These are phyloP conservation scores for Etheostoma perlongum DNA, from an alignment of 2,797 vertebrate genomes.

Conservation along the genomic window DNA sequence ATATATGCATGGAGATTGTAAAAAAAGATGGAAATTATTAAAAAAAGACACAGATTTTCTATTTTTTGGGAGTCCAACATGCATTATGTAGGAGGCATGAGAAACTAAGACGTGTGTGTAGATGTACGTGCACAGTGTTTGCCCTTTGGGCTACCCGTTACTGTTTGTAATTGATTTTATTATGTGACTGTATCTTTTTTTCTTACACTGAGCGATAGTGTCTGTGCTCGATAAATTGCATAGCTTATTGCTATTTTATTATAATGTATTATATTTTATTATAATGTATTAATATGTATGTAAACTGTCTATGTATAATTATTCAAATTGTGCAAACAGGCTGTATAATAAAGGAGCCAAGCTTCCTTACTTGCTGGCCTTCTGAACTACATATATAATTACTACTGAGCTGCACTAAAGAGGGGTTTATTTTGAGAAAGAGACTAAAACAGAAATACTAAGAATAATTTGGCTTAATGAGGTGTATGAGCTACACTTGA, in stretches of 20 bases:
- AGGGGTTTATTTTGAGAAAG: constrained; percentile 53
- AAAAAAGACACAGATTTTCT: too few species aligned
- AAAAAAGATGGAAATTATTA: background rate
- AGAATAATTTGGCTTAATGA: constrained; percentile 75
- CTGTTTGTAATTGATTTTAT: background rate
- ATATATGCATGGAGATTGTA: background rate
- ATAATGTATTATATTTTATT: background rate
- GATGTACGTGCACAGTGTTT: background rate
- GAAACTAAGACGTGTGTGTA: background rate
- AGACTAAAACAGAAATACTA: constrained; percentile 46
- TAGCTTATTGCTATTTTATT: background rate
- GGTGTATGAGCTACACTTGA: constrained; percentile 48
- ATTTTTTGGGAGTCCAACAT: background rate
- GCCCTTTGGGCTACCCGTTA: background rate
- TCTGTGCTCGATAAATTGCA: background rate
- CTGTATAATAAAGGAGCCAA: background rate
- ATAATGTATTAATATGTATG: background rate
- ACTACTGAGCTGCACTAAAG: constrained; percentile 40
- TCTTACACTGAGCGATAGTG: background rate
- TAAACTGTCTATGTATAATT: constrained; percentile 2
- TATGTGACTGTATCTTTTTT: background rate
- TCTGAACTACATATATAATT: constrained; percentile 46
- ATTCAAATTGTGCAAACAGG: constrained; percentile 5
- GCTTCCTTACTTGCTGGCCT: constrained; percentile 8
- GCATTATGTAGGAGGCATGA: background rate